Evolutionary conservation across 2,888 invertebrate genomes (phyloP), one percentile per base, ranked within the genome.

Genomic region (Cataglyphis rosenhaueri): DNA sequence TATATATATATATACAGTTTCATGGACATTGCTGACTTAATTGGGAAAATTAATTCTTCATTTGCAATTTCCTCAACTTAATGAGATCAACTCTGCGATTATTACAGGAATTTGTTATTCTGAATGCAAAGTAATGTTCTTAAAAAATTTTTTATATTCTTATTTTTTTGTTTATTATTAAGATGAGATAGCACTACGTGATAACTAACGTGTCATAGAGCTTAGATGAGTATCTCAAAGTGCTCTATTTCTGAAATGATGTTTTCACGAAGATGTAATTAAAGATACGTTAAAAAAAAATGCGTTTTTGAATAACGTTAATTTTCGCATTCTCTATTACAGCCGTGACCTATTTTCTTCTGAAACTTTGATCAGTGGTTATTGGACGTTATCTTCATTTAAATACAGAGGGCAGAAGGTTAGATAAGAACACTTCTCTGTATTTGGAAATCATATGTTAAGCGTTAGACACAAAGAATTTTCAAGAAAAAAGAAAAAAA

Each of bases 1-100:
- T 83, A 87, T 88, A 85, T 90, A 9, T 41, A 29, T 52, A 29
- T 52, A n/a, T 6, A 88, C 89, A 91, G 89, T 89, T 90, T 89
- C 91, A 91, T 91, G 89, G 88, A 91, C 91, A 64, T 90, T 89
- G 83, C 87, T 82, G 76, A 82, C 83, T 84, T 81, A 89, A 89
- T 87, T 86, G 91, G 92, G 86, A 92, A 91, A 91, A 92, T 91
- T 89, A 91, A 91, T 91, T 89, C 85, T 85, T 85, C 86, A 86
- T 91, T 91, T 89, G 81, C 87, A 91, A 81, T 88, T 71, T 86
- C 84, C 81, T 79, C 75, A 52, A 71, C 52, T 84, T 68, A 84
- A 82, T 71, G 59, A 75, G 66, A 68, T 81, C 66, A 81, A 44
- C 9, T 32, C 12, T 59, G 44, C 21, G 52, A 25, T 21, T 38